These are phyloP conservation scores for Invenusta paracnida DNA, from an alignment of 2,888 invertebrate genomes.

Conservation along the genomic window DNA sequence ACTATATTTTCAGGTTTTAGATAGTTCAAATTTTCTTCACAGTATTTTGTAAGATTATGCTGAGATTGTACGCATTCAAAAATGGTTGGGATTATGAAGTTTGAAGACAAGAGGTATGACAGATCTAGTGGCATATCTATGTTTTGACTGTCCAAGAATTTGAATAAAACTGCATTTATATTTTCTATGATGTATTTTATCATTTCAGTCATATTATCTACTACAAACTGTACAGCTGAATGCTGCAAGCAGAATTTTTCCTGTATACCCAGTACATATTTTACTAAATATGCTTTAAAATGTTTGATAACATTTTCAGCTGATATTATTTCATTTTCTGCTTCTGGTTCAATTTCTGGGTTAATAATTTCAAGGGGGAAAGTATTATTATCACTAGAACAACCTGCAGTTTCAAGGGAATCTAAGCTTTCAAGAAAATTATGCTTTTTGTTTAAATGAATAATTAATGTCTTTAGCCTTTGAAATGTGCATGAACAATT, in stretches of 20 bases:
- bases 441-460: background rate
- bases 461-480: background rate
- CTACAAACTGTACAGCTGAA: background rate
- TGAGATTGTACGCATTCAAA: background rate
- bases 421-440: background rate
- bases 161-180: background rate
- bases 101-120: background rate
- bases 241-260: conserved; percentile 21
- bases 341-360: background rate
- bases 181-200: background rate
- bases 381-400: background rate
- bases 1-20: background rate
- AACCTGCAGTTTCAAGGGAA: background rate
- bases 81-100: background rate
- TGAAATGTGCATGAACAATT: background rate
- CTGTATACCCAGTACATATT: background rate
- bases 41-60: conserved; percentile 3
- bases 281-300: background rate
- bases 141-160: background rate
- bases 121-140: background rate
- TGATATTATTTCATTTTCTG: background rate
- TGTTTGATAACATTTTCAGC: background rate
- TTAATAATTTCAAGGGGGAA: no score
- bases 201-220: background rate
- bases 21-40: background rate